Base-by-base conservation (phyloP, 2,797 vertebrate genomes). In the Hozukius guyotensis region DNA sequence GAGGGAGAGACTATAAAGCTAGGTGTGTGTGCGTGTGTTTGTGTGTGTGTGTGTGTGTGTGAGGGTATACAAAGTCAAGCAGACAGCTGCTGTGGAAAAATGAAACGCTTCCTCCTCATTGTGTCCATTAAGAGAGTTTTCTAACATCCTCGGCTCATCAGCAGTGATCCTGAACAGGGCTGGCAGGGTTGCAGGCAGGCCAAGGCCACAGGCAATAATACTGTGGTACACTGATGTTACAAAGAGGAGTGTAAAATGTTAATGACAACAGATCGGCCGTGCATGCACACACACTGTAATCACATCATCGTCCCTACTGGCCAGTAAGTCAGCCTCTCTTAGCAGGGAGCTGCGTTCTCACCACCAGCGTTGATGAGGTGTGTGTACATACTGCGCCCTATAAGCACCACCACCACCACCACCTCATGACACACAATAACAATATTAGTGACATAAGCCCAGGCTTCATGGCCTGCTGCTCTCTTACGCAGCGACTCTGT, bases 231-330 rank as follows among this genome's bases (percentile, higher is more conserved):
- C 84, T 84, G 77, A 85, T 65, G 72, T 75, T 81, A 89, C 86
- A 88, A 86, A 88, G 83, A 87, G 63, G 70, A 83, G 79, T 62
- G 80, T 89, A 85, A 91, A 92, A 91, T 89, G 87, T 90, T 88
- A 86, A 91, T 87, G 88, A 90, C 88, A 81, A 86, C 84, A 80
- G 77, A 91, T 84, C 27, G 55, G n/a, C 62, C 31, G 82, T 86
- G 77, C 84, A 78, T 71, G 82, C 83, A 87, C 82, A 72, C 82
- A 64, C 77, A 32, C 79, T 86, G 81, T 87, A 86, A 89, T 90
- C 82, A 88, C 78, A 87, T 86, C 87, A 77, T 52, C 57, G 29
- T 81, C 75, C 72, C 79, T 60, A 22, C 75, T 72, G 80, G 64
- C 79, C 78, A 59, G 81, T 80, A 75, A 66, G 85, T 75, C 80